Evolutionary conservation across 2,888 invertebrate genomes (phyloP).

Genomic region (Auanema sp.): DNA sequence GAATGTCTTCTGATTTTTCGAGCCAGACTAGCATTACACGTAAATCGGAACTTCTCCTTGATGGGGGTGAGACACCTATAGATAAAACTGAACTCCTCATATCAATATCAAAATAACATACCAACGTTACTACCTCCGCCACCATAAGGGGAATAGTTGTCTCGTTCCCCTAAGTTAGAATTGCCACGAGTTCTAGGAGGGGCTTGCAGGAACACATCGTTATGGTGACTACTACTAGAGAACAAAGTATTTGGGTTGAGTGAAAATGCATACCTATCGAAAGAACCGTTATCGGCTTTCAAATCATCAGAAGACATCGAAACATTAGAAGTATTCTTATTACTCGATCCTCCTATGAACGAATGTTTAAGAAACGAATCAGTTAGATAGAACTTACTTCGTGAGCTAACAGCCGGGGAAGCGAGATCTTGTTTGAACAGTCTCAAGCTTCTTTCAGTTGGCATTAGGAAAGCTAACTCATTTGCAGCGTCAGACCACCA

Average conservation of each 20-base stretch:
- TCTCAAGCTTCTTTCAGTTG: conserved; percentile 66
- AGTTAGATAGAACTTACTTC: conserved; percentile 18
- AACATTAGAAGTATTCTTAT: conserved; percentile 20
- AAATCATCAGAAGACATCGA: conserved; percentile 17
- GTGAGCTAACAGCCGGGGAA: conserved; percentile 39
- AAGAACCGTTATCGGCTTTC: conserved; percentile 27
- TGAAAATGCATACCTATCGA: conserved; percentile 18
- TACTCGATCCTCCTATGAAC: conserved; percentile 31
- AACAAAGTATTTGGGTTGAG: background rate
- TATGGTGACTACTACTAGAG: background rate
- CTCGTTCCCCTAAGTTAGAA: conserved; percentile 20
- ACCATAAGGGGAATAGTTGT: conserved; percentile 13
- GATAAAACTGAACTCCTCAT: conserved; percentile 1
- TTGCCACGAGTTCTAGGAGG: conserved; percentile 11
- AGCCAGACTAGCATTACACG: conserved; percentile 83
- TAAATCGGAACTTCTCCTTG: conserved; percentile 60
- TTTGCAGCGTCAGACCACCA: conserved; percentile 50
- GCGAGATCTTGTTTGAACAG: conserved; percentile 45
- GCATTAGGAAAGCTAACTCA: conserved; percentile 92
- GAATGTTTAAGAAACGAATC: background rate
- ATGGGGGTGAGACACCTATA: conserved; percentile 9
- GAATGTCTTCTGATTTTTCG: conserved; percentile 91
- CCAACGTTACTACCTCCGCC: conserved; percentile 19
- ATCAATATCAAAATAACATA: conserved; percentile 5
- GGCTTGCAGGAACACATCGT: conserved; percentile 4